These are phyloP conservation scores for Phoxinus phoxinus DNA, from an alignment of 2,113 vertebrate genomes.

Conservation along the genomic window DNA sequence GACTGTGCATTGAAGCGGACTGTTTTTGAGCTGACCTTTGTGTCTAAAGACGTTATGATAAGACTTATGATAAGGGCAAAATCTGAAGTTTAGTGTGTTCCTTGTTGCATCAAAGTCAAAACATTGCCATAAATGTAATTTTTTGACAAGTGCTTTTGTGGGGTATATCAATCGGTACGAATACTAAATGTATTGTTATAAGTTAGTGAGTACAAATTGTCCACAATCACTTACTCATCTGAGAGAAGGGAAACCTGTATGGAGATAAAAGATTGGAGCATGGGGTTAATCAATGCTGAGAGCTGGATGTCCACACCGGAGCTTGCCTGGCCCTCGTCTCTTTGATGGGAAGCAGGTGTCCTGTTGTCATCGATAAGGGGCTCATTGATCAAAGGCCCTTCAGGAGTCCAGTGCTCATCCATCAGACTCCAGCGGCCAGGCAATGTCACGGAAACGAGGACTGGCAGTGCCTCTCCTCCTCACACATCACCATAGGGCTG, in stretches of 20 bases:
- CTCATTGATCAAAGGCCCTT: constrained; percentile 60
- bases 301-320: constrained; percentile 46
- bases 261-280: constrained; percentile 31
- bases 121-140: neutral
- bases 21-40: constrained; percentile 52
- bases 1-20: constrained; percentile 35
- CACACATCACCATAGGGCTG: constrained; percentile 34
- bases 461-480: constrained; percentile 48
- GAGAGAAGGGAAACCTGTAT: constrained; percentile 30
- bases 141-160: neutral
- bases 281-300: constrained; percentile 52
- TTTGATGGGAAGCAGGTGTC: constrained; percentile 63
- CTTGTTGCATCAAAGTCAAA: constrained; percentile 15
- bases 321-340: constrained; percentile 31
- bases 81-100: constrained; percentile 28
- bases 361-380: constrained; percentile 60
- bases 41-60: constrained; percentile 45
- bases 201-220: neutral
- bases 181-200: neutral
- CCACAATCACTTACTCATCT: constrained; percentile 5
- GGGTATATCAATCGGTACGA: neutral
- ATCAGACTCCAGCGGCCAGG: constrained; percentile 46
- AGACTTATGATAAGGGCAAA: constrained; percentile 44
- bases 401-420: constrained; percentile 48
- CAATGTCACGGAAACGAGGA: constrained; percentile 46